Base-by-base conservation (phyloP, 2,797 vertebrate genomes). In the Gymnopithys bicolor region DNA sequence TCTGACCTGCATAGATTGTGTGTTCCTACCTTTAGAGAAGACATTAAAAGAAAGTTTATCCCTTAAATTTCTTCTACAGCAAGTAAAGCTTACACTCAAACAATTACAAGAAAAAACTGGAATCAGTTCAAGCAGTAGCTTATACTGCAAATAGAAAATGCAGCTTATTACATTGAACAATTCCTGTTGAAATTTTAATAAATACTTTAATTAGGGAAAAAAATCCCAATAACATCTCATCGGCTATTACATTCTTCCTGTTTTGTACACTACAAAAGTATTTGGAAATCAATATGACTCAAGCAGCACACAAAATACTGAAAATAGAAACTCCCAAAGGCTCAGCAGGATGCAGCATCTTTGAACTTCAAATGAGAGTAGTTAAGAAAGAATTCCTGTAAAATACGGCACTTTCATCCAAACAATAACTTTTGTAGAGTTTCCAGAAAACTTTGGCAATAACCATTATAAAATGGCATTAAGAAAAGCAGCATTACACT, bases 211-310 rank as follows among this genome's bases (percentile, higher is more conserved):
- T 96, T 91, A 94, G 83, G 63, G 32, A 11, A 84, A 93, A 90
- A 62, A 59, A 55, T 55, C 2, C 0, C 24, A 77, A 24, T 37
- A 55, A 16, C 68, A 60, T 70, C 48, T 80, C 62, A 83, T 41
- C 16, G 77, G 59, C 93, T 88, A 87, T 94, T 96, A 94, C 28
- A 80, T 37, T 94, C 91, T 97, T 96, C 95, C 91, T 97, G 94
- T 96, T 98, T 94, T 96, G 85, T 91, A 95, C 89, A 94, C 82
- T 93, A 94, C 95, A 77, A 55, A 94, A 91, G 87, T 96, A 93
- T 97, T 84, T 97, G 85, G 69, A 95, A 96, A 97, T 96, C 94
- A 97, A 91, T 94, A 97, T 74, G 84, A 95, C 84, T 97, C 95
- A 97, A 95, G 97, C 89, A 92, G 78, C 73, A 94, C 55, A 97